Percentiles rank a stretch among this genome's conserved stretches.
phyloP scores from a whole-genome alignment of 2,797 vertebrate genomes.

The Sarcophilus harrisii region DNA sequence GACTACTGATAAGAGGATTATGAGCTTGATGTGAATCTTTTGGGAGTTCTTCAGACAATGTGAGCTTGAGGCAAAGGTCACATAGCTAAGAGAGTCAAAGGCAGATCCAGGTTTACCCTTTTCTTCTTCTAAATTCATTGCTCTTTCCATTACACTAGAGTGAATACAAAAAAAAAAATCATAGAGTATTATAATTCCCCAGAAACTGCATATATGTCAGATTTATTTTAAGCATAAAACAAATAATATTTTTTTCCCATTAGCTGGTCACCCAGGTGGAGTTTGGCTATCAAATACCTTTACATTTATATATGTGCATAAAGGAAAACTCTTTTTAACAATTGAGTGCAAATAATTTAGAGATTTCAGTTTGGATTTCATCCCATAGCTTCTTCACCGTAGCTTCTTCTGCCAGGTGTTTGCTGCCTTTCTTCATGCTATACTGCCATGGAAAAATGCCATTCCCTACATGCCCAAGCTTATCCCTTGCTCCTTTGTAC shows the following conservation, averaged over 20 bases:
- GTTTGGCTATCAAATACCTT: conserved; percentile 23
- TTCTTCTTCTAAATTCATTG: background rate
- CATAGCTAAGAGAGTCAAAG: background rate
- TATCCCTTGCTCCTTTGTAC: background rate
- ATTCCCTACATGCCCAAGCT: background rate
- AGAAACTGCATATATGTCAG: background rate
- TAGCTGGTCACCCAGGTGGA: conserved; percentile 45
- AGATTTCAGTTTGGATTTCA: conserved; percentile 41
- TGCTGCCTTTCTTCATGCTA: conserved; percentile 28
- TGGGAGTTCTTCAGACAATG: background rate
- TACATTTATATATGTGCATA: conserved; percentile 60
- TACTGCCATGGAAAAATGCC: conserved; percentile 19
- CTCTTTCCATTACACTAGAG: background rate
- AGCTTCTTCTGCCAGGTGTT: conserved; percentile 53
- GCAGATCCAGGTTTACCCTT: background rate
- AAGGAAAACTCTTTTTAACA: conserved; percentile 24
- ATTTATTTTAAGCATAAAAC: background rate
- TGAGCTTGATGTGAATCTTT: background rate
- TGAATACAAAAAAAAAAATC: background rate
- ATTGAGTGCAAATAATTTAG: conserved; percentile 21
- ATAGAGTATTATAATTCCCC: background rate
- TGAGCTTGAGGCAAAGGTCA: background rate
- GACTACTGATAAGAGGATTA: background rate
- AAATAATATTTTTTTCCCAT: background rate
- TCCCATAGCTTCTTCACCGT: conserved; percentile 45